These are phyloP conservation scores for Isaurus tuberculatus DNA, from an alignment of 92 coral and sea anemone species.

Conservation along the genomic window DNA sequence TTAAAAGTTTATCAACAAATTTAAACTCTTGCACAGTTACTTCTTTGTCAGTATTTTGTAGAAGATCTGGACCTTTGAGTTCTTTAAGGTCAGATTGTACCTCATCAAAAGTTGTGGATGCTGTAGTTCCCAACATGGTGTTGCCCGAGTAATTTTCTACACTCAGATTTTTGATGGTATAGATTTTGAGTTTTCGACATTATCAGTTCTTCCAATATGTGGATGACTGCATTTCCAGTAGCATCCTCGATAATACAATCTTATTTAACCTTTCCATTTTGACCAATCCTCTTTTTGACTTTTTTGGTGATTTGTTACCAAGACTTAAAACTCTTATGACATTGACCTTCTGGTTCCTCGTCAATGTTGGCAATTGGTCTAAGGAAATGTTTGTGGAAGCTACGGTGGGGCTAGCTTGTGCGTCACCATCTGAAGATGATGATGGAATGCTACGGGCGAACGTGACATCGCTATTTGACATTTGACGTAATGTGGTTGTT, in stretches of 20 bases:
- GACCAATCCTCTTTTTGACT: conserved; percentile 3
- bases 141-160: not conserved
- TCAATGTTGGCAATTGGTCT: not conserved
- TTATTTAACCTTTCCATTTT: conserved; percentile 14
- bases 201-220: not conserved
- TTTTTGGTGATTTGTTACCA: not conserved
- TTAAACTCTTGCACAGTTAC: conserved; percentile 28
- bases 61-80: conserved; percentile 7
- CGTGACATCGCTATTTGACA: conserved; percentile 33
- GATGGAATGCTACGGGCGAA: conserved; percentile 27
- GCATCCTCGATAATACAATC: not conserved
- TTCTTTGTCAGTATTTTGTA: not conserved
- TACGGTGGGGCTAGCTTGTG: conserved; percentile 15
- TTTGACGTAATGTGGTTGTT: conserved; percentile 43
- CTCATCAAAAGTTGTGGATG: not conserved
- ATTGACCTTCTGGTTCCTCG: not conserved
- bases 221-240: not conserved
- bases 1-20: conserved; percentile 36
- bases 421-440: conserved; percentile 24
- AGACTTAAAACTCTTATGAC: not conserved
- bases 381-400: not conserved
- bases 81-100: not conserved
- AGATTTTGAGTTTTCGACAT: too few species aligned
- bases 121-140: not conserved
- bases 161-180: not conserved